These are phyloP conservation scores for Lipophrys pholis DNA, from an alignment of 2,113 vertebrate species.

Conservation along the genomic window DNA sequence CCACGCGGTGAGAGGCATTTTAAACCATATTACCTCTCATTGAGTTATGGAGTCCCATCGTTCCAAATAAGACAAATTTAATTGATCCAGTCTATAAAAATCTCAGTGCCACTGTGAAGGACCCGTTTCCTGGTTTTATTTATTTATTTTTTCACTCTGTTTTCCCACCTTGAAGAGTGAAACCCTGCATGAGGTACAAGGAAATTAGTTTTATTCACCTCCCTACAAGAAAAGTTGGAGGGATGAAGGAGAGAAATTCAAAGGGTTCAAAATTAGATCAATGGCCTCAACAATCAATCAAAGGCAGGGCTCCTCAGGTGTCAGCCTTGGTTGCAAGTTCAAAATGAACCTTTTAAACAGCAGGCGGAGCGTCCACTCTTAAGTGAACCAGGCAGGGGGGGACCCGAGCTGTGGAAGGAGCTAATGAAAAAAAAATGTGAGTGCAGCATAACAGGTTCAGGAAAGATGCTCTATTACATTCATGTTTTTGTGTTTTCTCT, in stretches of 20 bases:
- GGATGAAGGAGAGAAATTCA: slow-evolving; percentile 77
- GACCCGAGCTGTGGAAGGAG: slow-evolving; percentile 47
- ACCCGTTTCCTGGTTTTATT: slow-evolving; percentile 71
- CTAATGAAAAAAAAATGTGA: slow-evolving; percentile 5
- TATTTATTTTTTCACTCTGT: slow-evolving; percentile 82
- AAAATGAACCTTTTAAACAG: slow-evolving; percentile 84
- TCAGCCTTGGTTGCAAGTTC: slow-evolving; percentile 68
- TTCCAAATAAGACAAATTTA: slow-evolving; percentile 96
- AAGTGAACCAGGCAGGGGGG: slow-evolving; percentile 54
- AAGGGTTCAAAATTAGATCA: slow-evolving; percentile 87
- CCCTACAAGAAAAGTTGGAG: slow-evolving; percentile 74
- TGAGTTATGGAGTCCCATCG: slow-evolving; percentile 95
- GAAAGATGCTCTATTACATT: slow-evolving; percentile 27
- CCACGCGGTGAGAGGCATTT: slow-evolving; percentile 91
- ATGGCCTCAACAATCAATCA: slow-evolving; percentile 85
- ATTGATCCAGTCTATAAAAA: slow-evolving; percentile 93
- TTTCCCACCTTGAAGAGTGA: slow-evolving; percentile 73
- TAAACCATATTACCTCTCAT: slow-evolving; percentile 95
- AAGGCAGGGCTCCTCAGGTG: slow-evolving; percentile 73
- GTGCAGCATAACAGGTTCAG: slow-evolving; percentile 19
- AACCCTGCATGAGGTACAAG: slow-evolving; percentile 76
- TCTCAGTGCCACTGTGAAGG: slow-evolving; percentile 79
- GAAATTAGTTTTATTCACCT: slow-evolving; percentile 86
- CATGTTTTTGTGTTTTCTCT: slow-evolving; percentile 29
- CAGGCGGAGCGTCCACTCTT: slow-evolving; percentile 74